Base-by-base conservation (phyloP, 2,113 vertebrate genomes). In the Mohoua ochrocephala region DNA sequence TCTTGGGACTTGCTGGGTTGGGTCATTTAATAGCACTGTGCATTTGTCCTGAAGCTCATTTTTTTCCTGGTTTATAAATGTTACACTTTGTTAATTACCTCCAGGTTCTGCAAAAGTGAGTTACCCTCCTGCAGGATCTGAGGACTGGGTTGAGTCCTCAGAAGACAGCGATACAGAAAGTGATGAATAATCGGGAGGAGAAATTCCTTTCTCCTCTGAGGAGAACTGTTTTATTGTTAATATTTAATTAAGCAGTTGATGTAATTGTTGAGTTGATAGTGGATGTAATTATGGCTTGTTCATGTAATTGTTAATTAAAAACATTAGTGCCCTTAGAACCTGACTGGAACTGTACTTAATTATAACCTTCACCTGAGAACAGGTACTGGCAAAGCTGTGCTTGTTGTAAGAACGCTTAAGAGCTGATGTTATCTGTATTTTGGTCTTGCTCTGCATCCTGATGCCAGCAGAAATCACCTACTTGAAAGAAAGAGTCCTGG, bases 161-260 rank as follows among this genome's bases (percentile, higher is more conserved):
- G 96, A 97, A 70, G 87, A 76, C 8, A 96, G 93, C 0, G 93
- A 44, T 11, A 96, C 96, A 37, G 98, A 98, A 7, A 98, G 97
- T 14, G 98, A 98, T 89, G 70, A 95, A 4, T 95, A 59, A 74
- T 10, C 75, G 17, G 20, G 15, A 88, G 33, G 33, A 78, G 44
- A 78, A 22, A 10, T 13, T 49, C 31, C 23, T 64, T 50, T 73
- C 39, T 30, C 9, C 14, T 90, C 17, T 80, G 23, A 54, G 44
- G 45, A 41, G 41, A 37, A 22, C 45, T 45, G 21, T 45, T 11
- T 50, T 69, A 28, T 3, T 15, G 21, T 44, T 82, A n/a, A n/a
- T n/a, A n/a, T n/a, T n/a, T n/a, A 67, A 22, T 54, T 9, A 47
- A 67, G 26, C 6, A 15, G 11, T 26, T 69, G 12, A 81, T 74